Conservation (phyloP, 2,113 vertebrate genomes). For the Ia io region DNA sequence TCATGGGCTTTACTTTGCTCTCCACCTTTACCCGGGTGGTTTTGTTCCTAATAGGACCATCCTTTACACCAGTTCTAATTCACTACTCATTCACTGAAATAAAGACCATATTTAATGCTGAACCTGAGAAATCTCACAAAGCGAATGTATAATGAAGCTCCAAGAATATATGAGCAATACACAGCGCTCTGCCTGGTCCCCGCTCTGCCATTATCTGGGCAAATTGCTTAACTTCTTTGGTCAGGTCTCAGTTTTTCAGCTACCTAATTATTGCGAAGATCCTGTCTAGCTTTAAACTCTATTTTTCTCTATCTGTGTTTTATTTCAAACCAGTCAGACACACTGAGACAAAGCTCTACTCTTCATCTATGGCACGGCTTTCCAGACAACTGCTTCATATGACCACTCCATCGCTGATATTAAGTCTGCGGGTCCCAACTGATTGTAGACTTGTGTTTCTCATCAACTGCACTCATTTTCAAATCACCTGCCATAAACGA, state of each 20-base stretch:
- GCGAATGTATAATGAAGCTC: neutral
- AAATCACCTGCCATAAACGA: slow-evolving; percentile 31
- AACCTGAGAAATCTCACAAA: neutral
- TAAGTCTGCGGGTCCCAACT: neutral
- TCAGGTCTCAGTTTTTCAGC: neutral
- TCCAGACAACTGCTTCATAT: neutral
- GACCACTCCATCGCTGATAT: neutral
- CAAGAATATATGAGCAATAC: neutral
- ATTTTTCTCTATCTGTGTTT: slow-evolving; percentile 1
- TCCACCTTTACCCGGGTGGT: neutral
- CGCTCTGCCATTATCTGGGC: neutral
- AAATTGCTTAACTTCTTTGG: neutral
- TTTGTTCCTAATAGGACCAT: slow-evolving; percentile 31
- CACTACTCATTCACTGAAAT: neutral
- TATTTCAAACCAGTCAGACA: slow-evolving; percentile 14
- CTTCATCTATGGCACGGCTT: neutral
- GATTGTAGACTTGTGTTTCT: neutral
- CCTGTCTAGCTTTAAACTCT: neutral
- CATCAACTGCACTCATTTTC: slow-evolving; percentile 13
- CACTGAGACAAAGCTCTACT: neutral
- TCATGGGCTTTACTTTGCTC: neutral
- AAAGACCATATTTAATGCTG: neutral
- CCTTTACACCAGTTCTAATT: slow-evolving; percentile 29
- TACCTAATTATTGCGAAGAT: neutral
- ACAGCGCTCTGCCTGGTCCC: neutral